Evolutionary conservation across 2,888 invertebrate species (phyloP).

Genomic region (Latrodectus elegans): DNA sequence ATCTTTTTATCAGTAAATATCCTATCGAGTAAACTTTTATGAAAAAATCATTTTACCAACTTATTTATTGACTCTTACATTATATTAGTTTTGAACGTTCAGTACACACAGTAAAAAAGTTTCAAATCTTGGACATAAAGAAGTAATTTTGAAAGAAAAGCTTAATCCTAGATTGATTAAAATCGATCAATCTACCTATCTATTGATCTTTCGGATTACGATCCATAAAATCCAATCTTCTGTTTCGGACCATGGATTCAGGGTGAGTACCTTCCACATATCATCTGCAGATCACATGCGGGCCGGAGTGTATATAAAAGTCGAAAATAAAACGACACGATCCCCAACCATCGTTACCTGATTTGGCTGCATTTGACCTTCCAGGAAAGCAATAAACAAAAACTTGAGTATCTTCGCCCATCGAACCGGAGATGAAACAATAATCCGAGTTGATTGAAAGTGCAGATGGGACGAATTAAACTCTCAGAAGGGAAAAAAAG

Average conservation of each 20-base stretch:
- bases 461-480: slow-evolving; percentile 60
- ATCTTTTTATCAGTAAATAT: too few species aligned
- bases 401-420: slow-evolving; percentile 4
- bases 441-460: slow-evolving; percentile 51
- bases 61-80: too few species aligned
- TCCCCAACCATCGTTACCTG: neutral
- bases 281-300: neutral
- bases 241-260: neutral
- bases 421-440: slow-evolving; percentile 41
- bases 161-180: neutral
- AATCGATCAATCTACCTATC: neutral
- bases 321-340: slow-evolving; percentile 4
- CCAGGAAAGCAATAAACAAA: slow-evolving; percentile 10
- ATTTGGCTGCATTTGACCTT: neutral
- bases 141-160: neutral
- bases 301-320: neutral
- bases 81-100: too few species aligned
- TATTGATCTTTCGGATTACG: neutral
- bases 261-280: neutral
- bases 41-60: too few species aligned
- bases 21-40: too few species aligned
- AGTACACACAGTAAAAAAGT: too few species aligned
- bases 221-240: neutral
- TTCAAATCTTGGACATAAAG: too few species aligned
- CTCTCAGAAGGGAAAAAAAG: slow-evolving; percentile 33